Evolutionary conservation across 2,888 invertebrate genomes (phyloP), one percentile per base, ranked within the genome.

Genomic region (Apamea crenata): DNA sequence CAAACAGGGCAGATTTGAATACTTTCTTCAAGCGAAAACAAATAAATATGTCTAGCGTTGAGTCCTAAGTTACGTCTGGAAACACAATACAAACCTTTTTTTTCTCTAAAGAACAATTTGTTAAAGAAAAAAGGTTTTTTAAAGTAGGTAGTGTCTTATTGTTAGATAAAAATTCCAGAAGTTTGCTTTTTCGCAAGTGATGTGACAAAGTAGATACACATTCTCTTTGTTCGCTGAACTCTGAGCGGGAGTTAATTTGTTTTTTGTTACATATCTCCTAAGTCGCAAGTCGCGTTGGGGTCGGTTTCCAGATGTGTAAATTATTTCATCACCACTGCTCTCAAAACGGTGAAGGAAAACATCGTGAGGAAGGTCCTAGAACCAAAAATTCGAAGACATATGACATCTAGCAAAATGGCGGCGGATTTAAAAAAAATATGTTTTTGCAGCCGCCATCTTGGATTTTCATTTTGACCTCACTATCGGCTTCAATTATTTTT

Each of bases 151-250:
- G 10, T 65, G 21, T 44, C 2, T 21, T 78, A 50, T 29, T 75
- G 16, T 32, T 68, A 21, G 71, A 69, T 67, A 44, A 16, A 66
- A 69, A 66, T 47, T n/a, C n/a, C 6, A 53, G 36, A n/a, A 74
- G 67, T 61, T 56, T 53, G 47, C 47, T 61, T 53, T 74, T 71
- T 56, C 69, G 59, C 59, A 72, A 81, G 72, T 36, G 72, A 84
- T 85, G 84, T 77, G 83, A 88, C 84, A 85, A 90, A 90, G 86
- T 88, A 85, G 80, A 88, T 83, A 85, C 79, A 84, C 88, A 90
- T 88, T 87, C 80, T 83, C 69, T 78, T 80, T 67, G 81, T 82
- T 89, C 82, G 79, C 86, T 88, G 80, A 88, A 82, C 81, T 88
- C 80, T 56, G 66, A 81, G 63, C 29, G 36, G 21, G 29, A 69